Evolutionary conservation across 2,797 vertebrate species (phyloP).

Genomic region (Pseudotriccus pelzelni): DNA sequence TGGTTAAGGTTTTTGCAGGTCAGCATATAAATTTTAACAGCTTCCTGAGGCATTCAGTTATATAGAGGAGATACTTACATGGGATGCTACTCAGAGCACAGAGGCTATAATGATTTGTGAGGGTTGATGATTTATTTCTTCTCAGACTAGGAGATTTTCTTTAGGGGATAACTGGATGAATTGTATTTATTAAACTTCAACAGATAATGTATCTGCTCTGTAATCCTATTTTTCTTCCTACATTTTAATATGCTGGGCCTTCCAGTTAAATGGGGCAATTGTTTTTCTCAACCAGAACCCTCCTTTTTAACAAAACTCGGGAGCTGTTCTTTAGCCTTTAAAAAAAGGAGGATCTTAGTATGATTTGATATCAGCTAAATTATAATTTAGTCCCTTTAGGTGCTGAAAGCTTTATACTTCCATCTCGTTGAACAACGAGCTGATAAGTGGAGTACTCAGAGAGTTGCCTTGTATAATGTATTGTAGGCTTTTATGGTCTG

Average conservation of each 20-base stretch:
- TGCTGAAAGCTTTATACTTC: not conserved
- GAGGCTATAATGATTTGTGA: fast-evolving
- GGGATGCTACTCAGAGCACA: fast-evolving
- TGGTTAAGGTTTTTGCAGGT: not conserved
- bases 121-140: fast-evolving
- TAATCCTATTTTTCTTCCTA: not conserved
- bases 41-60: fast-evolving
- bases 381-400: fast-evolving
- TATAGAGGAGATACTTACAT: fast-evolving
- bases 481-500: fast-evolving
- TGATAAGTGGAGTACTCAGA: not conserved
- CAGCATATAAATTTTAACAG: not conserved
- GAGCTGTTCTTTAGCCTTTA: fast-evolving
- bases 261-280: fast-evolving
- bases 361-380: fast-evolving
- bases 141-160: fast-evolving
- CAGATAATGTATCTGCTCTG: fast-evolving
- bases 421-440: not conserved
- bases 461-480: fast-evolving
- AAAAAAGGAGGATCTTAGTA: fast-evolving
- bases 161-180: fast-evolving
- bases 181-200: fast-evolving
- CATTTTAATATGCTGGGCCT: fast-evolving
- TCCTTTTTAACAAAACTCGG: not conserved
- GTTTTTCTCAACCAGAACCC: fast-evolving